phyloP scores from a whole-genome alignment of 2,888 invertebrate genomes.

The Clistopyga incitator region DNA sequence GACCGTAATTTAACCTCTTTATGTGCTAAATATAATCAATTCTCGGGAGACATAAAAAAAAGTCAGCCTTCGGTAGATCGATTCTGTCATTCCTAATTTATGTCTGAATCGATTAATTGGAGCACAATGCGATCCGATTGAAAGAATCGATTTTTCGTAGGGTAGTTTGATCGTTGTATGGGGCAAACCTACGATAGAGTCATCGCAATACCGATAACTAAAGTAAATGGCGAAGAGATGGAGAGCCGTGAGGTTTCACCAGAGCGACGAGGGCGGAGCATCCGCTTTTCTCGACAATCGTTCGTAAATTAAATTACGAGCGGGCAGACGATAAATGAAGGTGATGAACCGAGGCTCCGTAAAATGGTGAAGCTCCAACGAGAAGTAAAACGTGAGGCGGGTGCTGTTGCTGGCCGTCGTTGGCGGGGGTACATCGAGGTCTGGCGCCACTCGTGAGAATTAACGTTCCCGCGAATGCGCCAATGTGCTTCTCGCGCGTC shows the following conservation, averaged over 20 bases:
- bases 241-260: background rate
- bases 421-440: constrained; percentile 38
- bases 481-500: constrained; percentile 47
- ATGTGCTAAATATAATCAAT: too few relatives aligned
- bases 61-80: too few relatives aligned
- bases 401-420: background rate
- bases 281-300: constrained; percentile 63
- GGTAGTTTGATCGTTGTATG: too few relatives aligned
- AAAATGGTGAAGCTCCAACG: constrained; percentile 40
- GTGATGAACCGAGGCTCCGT: constrained; percentile 65
- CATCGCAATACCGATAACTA: constrained; percentile 25
- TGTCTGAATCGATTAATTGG: too few relatives aligned
- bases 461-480: constrained; percentile 61
- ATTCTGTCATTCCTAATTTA: too few relatives aligned
- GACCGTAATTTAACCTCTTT: too few relatives aligned
- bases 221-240: constrained; percentile 1
- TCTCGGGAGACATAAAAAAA: too few relatives aligned
- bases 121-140: too few relatives aligned
- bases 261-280: constrained; percentile 12
- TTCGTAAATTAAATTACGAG: constrained; percentile 70
- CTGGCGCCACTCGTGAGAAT: constrained; percentile 70
- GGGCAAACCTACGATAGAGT: background rate
- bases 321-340: constrained; percentile 63
- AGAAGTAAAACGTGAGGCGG: background rate
- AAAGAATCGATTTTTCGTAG: too few relatives aligned